Base-by-base conservation (phyloP, 2,797 vertebrate species). In the Cryptoblepharus egeriae region DNA sequence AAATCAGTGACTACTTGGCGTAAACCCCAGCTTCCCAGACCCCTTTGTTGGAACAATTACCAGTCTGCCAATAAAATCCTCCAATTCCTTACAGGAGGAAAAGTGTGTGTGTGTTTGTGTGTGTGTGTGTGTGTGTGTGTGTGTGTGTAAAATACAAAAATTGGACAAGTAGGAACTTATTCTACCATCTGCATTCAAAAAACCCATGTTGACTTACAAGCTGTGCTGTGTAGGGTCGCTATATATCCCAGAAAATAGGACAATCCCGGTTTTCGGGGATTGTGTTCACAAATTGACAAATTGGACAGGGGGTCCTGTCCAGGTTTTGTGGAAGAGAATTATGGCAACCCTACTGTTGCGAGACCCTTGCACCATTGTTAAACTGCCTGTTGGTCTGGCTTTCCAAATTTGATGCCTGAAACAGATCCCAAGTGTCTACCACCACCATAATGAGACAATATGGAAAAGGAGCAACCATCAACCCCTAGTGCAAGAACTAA, bases 31-130 rank as follows among this genome's bases (percentile, higher is more conserved):
- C 39, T 68, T 68, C 63, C 76, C 45, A 49, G 68, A 84, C 67
- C 39, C 26, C 63, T n/a, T 83, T 65, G 68, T 74, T 74, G 37
- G n/a, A 79, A 74, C 26, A 20, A 26, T 78, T 74, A 70, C n/a
- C 15, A 60, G 37, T 52, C 37, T 74, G 76, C 11, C 1, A 24
- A 74, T 52, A 70, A 77, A 52, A 52, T 26, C 11, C n/a, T 60
- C 11, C 26, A 52, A 37, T 49, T 68, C 20, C 32, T 74, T 74
- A 79, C 24, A 45, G 52, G 26, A 79, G 42, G 15, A n/a, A n/a
- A n/a, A n/a, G 18, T 4, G 49, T 30, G 16, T 65, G 5, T 55
- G 45, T 61, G 16, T 64, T 13, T 20, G 32, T 37, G 64, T 10
- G 64, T 11, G 4, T 35, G 8, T 32, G 11, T 13, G 30, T 13